Base-by-base conservation (phyloP, 1,140 invertebrate genomes). In the Argopecten irradians region DNA sequence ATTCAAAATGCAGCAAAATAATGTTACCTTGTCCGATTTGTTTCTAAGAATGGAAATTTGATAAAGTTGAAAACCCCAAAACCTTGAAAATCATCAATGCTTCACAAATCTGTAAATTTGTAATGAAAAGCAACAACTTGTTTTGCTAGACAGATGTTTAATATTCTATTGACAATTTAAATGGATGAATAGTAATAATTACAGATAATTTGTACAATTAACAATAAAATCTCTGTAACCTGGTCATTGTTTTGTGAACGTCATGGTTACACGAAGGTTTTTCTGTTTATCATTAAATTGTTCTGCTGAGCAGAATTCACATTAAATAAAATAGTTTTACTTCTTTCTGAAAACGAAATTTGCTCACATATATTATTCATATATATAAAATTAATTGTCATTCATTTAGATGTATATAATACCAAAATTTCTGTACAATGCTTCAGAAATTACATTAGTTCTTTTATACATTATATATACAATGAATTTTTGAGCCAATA, bases 61-160 rank as follows among this genome's bases (percentile, higher is more conserved):
- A 39, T 39, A 13, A 39, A 39, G 36, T 39, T 39, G 5, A 8
- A 39, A 13, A 39, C 13, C 13, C 5, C 5, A 39, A 8, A 39
- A 8, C 13, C 13, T 39, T 39, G 36, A 8, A 39, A 39, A 8
- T 5, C 36, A 39, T 39, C 36, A 39, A 13, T 39, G 36, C 36
- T 39, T 39, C 13, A 39, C 36, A 39, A 39, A 39, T 39, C 36
- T 13, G 36, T 13, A 39, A 39, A 39, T 39, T 39, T 39, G 5
- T 13, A 39, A 8, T 8, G 36, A 39, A 39, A 39, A 39, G 36
- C 36, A 8, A 39, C 5, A 39, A 5, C 5, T 39, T 28, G 22
- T 71, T 39, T 71, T 22, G 55, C 55, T 71, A 71, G 55, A 71
- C 55, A 71, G 14, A 55, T 71, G n/a, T 71, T 71, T 71, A 71